These are phyloP conservation scores for Ormyrus nitidulus DNA, from an alignment of 2,888 invertebrate species.

Conservation along the genomic window DNA sequence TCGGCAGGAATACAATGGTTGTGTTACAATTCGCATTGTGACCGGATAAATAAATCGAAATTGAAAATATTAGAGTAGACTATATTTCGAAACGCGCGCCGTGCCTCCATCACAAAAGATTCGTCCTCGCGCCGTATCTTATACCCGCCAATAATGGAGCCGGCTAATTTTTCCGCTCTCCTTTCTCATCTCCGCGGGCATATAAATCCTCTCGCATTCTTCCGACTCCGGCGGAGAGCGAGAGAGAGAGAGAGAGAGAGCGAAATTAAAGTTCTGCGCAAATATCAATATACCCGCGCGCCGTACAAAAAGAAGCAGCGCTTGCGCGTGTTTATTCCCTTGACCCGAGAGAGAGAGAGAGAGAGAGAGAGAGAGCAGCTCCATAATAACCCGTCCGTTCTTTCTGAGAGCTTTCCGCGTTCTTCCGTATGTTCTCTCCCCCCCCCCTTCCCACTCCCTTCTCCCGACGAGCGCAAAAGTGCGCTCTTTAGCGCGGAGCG, in stretches of 20 bases:
- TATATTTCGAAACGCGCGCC: no score
- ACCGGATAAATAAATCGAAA: no score
- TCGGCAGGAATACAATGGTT: no score
- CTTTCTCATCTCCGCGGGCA: no score
- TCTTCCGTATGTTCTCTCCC: background rate
- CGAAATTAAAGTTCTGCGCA: background rate
- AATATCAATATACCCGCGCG: background rate
- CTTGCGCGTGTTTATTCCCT: background rate
- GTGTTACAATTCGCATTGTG: no score
- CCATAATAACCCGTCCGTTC: slow-evolving; percentile 2
- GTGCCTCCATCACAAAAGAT: no score
- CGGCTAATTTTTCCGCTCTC: no score
- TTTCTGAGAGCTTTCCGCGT: background rate
- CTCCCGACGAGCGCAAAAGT: no score
- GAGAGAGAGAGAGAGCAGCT: background rate
- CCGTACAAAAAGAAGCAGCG: background rate
- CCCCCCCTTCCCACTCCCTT: background rate
- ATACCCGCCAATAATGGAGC: no score
- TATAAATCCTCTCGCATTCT: no score
- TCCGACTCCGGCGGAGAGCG: background rate
- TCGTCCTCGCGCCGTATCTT: no score
- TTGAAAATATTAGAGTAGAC: no score
- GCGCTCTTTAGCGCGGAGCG: background rate
- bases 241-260: background rate
- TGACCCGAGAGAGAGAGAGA: background rate